phyloP scores from a whole-genome alignment of 2,797 vertebrate genomes.

The Myotis myotis region DNA sequence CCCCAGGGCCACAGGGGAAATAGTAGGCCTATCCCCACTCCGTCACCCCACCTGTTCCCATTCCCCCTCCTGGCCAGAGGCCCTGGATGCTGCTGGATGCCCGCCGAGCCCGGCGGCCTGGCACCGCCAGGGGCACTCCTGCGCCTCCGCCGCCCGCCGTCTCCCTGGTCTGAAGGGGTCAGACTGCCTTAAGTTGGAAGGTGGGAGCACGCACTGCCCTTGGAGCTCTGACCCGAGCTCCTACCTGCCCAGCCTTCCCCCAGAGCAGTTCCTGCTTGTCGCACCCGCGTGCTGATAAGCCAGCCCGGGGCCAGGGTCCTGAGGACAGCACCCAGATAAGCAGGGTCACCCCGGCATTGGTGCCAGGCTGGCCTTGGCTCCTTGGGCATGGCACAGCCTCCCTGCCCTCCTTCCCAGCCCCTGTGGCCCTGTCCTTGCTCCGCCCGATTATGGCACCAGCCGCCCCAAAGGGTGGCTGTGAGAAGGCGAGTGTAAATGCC shows the following conservation, averaged over 20 bases:
- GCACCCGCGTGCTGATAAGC: neutral
- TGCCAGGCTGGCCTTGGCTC: neutral
- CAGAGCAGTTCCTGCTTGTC: neutral
- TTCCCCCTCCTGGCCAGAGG: neutral
- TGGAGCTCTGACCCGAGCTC: neutral
- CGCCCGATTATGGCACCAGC: neutral
- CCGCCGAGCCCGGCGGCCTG: neutral
- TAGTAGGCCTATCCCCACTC: neutral
- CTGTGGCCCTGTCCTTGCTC: neutral
- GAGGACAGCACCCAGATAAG: neutral
- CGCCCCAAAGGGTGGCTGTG: neutral
- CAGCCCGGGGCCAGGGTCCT: neutral
- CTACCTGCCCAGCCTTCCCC: neutral
- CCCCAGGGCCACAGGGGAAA: neutral
- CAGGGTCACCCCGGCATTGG: slow-evolving; percentile 29
- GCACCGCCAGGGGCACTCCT: neutral
- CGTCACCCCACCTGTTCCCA: no score
- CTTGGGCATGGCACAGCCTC: neutral
- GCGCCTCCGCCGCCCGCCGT: neutral
- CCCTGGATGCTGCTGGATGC: neutral
- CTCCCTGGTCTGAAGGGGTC: neutral
- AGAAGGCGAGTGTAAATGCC: neutral
- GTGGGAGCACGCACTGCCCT: neutral
- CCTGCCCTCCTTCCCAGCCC: neutral
- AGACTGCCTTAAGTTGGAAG: slow-evolving; percentile 49